Evolutionary conservation across 2,113 vertebrate genomes (phyloP).

Genomic region (Antechinus stuartii): DNA sequence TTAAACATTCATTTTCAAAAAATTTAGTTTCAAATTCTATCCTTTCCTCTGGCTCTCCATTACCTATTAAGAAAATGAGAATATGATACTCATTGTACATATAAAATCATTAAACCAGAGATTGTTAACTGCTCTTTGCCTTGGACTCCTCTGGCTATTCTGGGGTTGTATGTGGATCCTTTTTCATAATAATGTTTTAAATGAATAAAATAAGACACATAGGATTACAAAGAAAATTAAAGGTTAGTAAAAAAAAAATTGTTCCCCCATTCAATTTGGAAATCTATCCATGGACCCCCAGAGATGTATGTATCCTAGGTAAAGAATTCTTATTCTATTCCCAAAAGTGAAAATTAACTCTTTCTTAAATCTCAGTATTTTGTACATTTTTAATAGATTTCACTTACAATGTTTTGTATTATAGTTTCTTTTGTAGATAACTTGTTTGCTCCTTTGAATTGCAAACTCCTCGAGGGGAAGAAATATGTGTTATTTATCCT

Average conservation of each 20-base stretch:
- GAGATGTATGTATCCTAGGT: background rate
- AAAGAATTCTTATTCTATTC: background rate
- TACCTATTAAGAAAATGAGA: background rate
- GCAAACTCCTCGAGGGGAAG: background rate
- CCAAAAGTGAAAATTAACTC: background rate
- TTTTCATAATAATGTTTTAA: background rate
- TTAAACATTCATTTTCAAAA: background rate
- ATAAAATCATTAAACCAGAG: background rate
- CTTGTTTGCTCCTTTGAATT: background rate
- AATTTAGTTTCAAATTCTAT: background rate
- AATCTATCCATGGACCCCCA: background rate
- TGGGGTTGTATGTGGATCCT: background rate
- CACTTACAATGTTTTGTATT: background rate
- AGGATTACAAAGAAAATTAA: background rate
- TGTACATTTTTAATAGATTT: background rate
- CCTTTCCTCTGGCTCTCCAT: too few species aligned
- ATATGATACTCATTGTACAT: background rate
- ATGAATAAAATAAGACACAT: background rate
- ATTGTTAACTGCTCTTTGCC: background rate
- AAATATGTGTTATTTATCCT: background rate
- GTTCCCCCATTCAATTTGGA: background rate
- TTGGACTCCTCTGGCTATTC: background rate
- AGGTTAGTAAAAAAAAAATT: background rate
- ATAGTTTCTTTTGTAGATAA: background rate
- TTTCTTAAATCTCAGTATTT: background rate